A percentile compares a stretch with the other conserved stretches of the same genome.
These are phyloP conservation scores for Pollenia labialis DNA, from an alignment of 2,888 invertebrate genomes.

Conservation along the genomic window DNA sequence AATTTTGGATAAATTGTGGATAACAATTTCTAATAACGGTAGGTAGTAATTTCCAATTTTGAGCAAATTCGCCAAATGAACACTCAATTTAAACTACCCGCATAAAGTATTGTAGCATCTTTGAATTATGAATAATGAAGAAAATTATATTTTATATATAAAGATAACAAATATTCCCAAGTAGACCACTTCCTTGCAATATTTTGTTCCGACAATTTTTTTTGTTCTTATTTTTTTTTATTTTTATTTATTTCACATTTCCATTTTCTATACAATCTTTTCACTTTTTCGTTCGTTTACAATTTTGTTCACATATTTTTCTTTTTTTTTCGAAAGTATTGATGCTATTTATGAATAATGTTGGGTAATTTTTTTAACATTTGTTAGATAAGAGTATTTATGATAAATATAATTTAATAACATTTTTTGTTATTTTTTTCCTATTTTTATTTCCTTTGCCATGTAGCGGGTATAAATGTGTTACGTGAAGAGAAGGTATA, in stretches of 20 bases:
- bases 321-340: conserved; percentile 31
- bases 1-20: too few species aligned
- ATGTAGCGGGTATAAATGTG: neutral
- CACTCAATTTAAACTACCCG: neutral
- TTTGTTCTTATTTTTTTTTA: neutral
- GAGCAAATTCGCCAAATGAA: neutral
- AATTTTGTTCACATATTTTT: neutral
- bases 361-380: conserved; percentile 55
- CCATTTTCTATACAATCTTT: conserved; percentile 5
- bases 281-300: neutral
- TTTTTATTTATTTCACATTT: conserved; percentile 1
- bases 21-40: too few species aligned
- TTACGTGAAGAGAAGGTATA: neutral
- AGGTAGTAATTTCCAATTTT: too few species aligned
- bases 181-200: conserved; percentile 61
- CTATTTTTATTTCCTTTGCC: neutral
- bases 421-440: neutral
- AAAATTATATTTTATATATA: conserved; percentile 27
- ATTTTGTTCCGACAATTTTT: neutral
- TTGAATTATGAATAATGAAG: conserved; percentile 27
- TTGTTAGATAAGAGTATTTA: conserved; percentile 54
- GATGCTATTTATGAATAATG: conserved; percentile 55
- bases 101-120: neutral
- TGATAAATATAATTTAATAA: conserved; percentile 56
- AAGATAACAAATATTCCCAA: conserved; percentile 59